Base-by-base conservation (phyloP, 1,140 invertebrate genomes). In the Pseudomyrmex cubaensis region DNA sequence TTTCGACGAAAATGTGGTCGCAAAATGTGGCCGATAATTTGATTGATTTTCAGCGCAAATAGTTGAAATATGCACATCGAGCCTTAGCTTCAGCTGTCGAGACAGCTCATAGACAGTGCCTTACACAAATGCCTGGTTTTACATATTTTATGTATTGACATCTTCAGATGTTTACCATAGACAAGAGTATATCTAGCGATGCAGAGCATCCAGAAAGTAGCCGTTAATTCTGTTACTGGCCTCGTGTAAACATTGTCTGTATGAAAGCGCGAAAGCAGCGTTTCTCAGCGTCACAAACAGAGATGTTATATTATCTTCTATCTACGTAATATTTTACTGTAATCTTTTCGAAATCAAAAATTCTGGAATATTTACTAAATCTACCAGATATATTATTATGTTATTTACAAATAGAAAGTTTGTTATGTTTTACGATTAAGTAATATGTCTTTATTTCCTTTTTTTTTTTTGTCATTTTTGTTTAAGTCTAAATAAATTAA, bases 171-270 rank as follows among this genome's bases (percentile, higher is more conserved):
- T 88, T 88, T 88, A 88, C 87, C 78, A 89, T 85, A 88, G 87
- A 84, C 76, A 61, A 86, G 87, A 86, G 59, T 80, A 80, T 82
- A 73, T 82, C 50, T 82, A 75, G 9, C 25, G 78, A 61, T 75
- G 70, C 67, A 4, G 72, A 54, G 67, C 70, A 82, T 74, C 70
- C 46, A 17, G 20, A 82, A 62, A 75, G 61, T 82, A 73, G 56
- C 54, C 7, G 50, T 80, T 72, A 61, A 56, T 84, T 84, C 54
- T 35, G 67, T 66, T 76, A 72, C 66, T 72, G 80, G 67, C 85
- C 80, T 84, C 86, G 86, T 87, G 86, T 87, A 87, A 87, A 87
- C 86, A 87, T 87, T 87, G 86, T 87, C 86, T 87, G 86, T 87
- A 83, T 48, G 10, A 59, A 75, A 54, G 54, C 56, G 17, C 72